These are phyloP conservation scores for Mimachlamys varia DNA, from an alignment of 2,888 invertebrate species.

Conservation along the genomic window DNA sequence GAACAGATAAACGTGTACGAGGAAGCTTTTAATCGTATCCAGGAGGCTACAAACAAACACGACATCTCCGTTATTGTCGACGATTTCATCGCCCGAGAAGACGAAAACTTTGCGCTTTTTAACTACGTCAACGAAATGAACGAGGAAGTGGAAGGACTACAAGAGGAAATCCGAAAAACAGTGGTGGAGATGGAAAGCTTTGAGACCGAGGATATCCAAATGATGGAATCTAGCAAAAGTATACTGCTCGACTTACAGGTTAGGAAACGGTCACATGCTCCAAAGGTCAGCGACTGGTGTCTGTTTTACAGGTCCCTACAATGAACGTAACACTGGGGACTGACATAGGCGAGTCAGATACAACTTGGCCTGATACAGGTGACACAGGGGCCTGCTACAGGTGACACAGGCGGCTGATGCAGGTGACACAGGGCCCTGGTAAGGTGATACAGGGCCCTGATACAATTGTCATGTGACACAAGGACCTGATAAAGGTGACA, in stretches of 20 bases:
- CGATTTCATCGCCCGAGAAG: conserved; percentile 91
- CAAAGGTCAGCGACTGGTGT: no score
- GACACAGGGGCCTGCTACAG: no score
- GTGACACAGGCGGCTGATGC: no score
- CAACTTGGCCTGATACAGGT: no score
- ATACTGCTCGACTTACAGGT: conserved; percentile 69
- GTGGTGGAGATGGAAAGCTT: conserved; percentile 78
- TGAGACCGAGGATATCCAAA: conserved; percentile 65
- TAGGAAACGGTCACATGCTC: conserved; percentile 22
- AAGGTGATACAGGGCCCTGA: no score
- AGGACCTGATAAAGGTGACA: background rate
- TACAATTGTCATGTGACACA: background rate
- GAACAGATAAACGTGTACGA: conserved; percentile 88
- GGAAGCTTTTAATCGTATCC: conserved; percentile 88
- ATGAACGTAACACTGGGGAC: background rate
- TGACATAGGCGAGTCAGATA: no score
- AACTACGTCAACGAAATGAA: conserved; percentile 92
- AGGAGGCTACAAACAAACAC: conserved; percentile 81
- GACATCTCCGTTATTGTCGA: conserved; percentile 84
- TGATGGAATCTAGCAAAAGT: conserved; percentile 60
- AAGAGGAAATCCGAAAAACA: conserved; percentile 82
- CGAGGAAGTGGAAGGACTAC: conserved; percentile 78
- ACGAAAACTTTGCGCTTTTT: conserved; percentile 94
- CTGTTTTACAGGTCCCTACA: no score
- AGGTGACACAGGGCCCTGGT: no score